A percentile compares a stretch with the other conserved stretches of the same genome.
phyloP scores from a whole-genome alignment of 2,797 vertebrate genomes.

The Champsocephalus gunnari region DNA sequence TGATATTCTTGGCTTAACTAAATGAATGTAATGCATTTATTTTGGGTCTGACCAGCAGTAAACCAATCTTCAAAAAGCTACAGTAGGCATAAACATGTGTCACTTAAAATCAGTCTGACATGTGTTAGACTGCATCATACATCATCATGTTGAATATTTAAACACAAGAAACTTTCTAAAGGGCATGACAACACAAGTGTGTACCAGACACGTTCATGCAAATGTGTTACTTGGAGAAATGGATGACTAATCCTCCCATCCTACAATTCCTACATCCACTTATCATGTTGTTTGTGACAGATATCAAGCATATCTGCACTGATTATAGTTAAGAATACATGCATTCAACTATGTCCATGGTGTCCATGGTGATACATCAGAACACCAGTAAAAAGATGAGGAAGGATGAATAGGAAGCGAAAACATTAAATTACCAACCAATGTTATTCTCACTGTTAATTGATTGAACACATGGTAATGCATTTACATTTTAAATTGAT shows the following conservation, averaged over 20 bases:
- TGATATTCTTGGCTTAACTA: slow-evolving; percentile 28
- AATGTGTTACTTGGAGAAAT: slow-evolving; percentile 19
- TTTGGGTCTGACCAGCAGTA: slow-evolving; percentile 46
- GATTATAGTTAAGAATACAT: slow-evolving; percentile 14
- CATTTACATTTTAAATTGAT: slow-evolving; percentile 78
- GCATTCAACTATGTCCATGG: slow-evolving; percentile 15
- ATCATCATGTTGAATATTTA: slow-evolving; percentile 37
- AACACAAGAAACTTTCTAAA: slow-evolving; percentile 29
- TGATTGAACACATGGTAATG: slow-evolving; percentile 61
- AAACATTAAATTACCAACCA: slow-evolving; percentile 56
- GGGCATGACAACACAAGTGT: slow-evolving; percentile 23
- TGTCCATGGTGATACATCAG: slow-evolving; percentile 36
- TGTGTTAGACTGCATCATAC: slow-evolving; percentile 48
- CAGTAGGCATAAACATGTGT: slow-evolving; percentile 11
- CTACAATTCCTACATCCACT: not conserved
- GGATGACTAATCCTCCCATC: slow-evolving; percentile 3
- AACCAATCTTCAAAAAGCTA: slow-evolving; percentile 34
- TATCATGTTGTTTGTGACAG: not conserved
- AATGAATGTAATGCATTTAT: slow-evolving; percentile 40
- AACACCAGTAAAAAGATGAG: slow-evolving; percentile 31
- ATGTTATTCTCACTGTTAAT: slow-evolving; percentile 61
- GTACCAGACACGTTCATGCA: not conserved
- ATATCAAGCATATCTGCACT: not conserved
- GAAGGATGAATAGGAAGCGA: slow-evolving; percentile 16
- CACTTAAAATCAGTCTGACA: slow-evolving; percentile 44